A percentile compares a stretch with the other conserved stretches of the same genome.
Evolutionary conservation across 2,797 vertebrate species (phyloP).

Genomic region (Megaceryle alcyon): DNA sequence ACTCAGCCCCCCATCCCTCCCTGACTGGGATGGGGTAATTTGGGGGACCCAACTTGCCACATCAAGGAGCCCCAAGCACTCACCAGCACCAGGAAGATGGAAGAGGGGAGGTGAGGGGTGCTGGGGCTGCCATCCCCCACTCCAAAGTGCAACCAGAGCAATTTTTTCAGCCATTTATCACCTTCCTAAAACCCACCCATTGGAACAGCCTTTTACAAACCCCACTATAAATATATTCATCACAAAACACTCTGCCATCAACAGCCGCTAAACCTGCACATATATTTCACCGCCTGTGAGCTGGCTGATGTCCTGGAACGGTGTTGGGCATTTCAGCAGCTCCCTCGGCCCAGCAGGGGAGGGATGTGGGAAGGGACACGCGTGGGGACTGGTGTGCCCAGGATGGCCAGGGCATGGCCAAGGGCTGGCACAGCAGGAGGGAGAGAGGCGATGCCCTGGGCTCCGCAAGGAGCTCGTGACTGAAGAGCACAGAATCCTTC

Average conservation of each 20-base stretch:
- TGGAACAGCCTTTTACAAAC: slow-evolving; percentile 15
- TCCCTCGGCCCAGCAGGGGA: background rate
- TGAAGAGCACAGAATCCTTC: background rate
- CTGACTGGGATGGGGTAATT: accelerated
- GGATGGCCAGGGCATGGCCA: background rate
- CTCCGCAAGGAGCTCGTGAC: accelerated
- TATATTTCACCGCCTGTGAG: background rate
- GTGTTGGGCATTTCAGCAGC: background rate
- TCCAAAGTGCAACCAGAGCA: background rate
- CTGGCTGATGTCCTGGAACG: slow-evolving; percentile 15
- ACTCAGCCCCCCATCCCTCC: too few relatives aligned
- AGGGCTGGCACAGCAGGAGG: background rate
- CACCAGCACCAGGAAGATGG: accelerated
- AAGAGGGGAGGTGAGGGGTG: accelerated
- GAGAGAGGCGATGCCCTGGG: background rate
- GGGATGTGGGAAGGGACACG: background rate
- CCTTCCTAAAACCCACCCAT: background rate
- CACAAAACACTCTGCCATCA: background rate
- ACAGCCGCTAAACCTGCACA: background rate
- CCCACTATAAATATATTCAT: background rate
- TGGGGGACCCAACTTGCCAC: background rate
- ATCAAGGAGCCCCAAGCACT: accelerated
- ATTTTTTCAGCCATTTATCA: slow-evolving; percentile 33
- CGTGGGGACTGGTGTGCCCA: accelerated
- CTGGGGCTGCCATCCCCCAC: background rate